phyloP scores from a whole-genome alignment of 2,113 vertebrate species.

The Rhinopomastus cyanomelas region DNA sequence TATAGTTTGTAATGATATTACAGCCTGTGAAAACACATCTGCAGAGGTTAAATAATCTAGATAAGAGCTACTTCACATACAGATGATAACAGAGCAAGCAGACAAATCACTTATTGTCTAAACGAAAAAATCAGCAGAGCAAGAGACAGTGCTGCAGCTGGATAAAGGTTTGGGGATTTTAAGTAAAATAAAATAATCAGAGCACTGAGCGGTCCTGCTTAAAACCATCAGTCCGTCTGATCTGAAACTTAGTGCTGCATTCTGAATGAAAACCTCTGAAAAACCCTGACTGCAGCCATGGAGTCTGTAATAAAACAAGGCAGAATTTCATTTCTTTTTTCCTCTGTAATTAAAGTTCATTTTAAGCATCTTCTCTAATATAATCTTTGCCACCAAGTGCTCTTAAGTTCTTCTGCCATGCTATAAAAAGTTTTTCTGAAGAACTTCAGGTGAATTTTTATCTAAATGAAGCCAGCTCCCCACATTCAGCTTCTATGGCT shows the following conservation, averaged over 20 bases:
- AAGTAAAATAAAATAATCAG: slow-evolving; percentile 9
- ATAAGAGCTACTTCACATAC: background rate
- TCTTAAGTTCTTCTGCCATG: background rate
- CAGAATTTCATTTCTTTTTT: background rate
- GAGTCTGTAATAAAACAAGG: background rate
- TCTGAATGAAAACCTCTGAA: background rate
- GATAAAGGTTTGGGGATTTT: background rate
- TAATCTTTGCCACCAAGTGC: background rate
- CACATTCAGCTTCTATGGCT: background rate
- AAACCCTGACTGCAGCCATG: background rate
- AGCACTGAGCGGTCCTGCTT: background rate
- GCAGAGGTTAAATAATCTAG: background rate
- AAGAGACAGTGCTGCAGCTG: background rate
- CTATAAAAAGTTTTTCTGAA: background rate
- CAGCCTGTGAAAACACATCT: background rate
- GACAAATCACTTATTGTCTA: background rate
- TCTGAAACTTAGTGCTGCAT: slow-evolving; percentile 10
- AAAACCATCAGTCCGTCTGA: background rate
- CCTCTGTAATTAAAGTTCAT: background rate
- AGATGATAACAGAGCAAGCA: background rate
- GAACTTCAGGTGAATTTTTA: background rate
- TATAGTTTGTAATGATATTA: background rate
- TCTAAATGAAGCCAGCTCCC: background rate
- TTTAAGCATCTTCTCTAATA: background rate
- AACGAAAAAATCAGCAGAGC: background rate